Evolutionary conservation across 2,888 invertebrate genomes (phyloP), one percentile per base, ranked within the genome.

Genomic region (Orthosia incerta): DNA sequence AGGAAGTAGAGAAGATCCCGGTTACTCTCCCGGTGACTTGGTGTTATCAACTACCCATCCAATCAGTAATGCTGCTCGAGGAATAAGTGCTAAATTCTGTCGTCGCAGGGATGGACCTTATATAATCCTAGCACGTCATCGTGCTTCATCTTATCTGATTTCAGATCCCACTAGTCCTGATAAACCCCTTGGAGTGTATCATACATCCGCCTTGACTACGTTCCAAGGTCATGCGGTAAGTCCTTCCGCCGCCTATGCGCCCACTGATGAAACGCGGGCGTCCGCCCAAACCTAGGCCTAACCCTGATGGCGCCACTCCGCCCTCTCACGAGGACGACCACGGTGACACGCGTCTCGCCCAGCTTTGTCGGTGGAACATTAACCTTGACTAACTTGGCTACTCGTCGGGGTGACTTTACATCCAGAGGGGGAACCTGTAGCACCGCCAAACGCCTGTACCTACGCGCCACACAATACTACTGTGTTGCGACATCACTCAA

Each of bases 51-150:
- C 50, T 63, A 63, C 63, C 63, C 50, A 63, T 63, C 63, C 63
- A 50, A 63, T 63, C n/a, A 63, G 63, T 46, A 70, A 56, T 16
- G 55, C 55, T 55, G 61, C 62, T 26, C 69, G 62, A 55, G 69
- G 69, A 53, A 64, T 63, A 48, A 70, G 70, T 63, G 45, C 63
- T n/a, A 53, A 70, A 55, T 68, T 68, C 68, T 68, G 50, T 45
- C 60, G 51, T 61, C 61, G 61, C 7, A 53, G 61, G n/a, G 69
- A 69, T 26, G 69, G 69, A 4, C 67, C 67, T 20, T 68, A 68
- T 20, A 20, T 68, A 60, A 59, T 59, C 50, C 59, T 59, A 59
- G 59, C 57, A 59, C 59, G 67, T 18, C 67, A 60, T 68, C 50
- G 59, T 59, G 67, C 67, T 51, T 31, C 59, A 39, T 60, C 60